phyloP scores from a whole-genome alignment of 2,113 vertebrate species.

The Varanus salvator region DNA sequence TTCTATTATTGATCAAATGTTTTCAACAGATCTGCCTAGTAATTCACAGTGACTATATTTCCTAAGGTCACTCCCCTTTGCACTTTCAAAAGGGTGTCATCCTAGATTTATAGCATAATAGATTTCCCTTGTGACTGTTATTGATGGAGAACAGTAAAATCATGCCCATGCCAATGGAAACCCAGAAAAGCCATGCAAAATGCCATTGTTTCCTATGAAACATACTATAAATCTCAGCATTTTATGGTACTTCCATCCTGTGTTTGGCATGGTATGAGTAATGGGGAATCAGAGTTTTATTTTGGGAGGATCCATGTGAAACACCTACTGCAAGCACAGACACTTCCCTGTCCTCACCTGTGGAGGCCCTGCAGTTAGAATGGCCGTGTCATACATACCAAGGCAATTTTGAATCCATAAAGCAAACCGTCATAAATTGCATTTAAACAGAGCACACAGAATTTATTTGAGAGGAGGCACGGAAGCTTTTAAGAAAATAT shows the following conservation, averaged over 20 bases:
- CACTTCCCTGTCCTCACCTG: too few species aligned
- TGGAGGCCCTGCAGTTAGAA: neutral
- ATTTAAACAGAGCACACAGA: slow-evolving; percentile 49
- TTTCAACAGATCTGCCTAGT: slow-evolving; percentile 16
- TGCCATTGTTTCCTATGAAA: slow-evolving; percentile 50
- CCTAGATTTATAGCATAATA: slow-evolving; percentile 51
- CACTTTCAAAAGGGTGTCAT: slow-evolving; percentile 40
- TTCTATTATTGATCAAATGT: slow-evolving; percentile 35
- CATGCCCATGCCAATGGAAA: slow-evolving; percentile 43
- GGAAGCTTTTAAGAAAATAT: neutral
- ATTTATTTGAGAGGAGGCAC: slow-evolving; percentile 35
- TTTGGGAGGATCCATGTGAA: neutral
- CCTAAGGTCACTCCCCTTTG: slow-evolving; percentile 10
- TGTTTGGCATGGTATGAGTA: neutral
- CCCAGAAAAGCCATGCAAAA: slow-evolving; percentile 53
- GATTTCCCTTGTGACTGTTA: slow-evolving; percentile 42
- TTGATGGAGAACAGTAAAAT: slow-evolving; percentile 49
- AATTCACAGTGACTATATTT: slow-evolving; percentile 41
- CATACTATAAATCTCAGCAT: slow-evolving; percentile 56
- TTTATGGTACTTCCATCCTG: neutral
- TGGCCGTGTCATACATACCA: neutral
- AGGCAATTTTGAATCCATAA: slow-evolving; percentile 44
- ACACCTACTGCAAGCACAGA: neutral
- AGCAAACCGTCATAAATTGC: slow-evolving; percentile 56
- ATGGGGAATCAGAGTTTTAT: neutral